phyloP scores from a whole-genome alignment of 2,888 invertebrate genomes.

The Plebejus melissa region DNA sequence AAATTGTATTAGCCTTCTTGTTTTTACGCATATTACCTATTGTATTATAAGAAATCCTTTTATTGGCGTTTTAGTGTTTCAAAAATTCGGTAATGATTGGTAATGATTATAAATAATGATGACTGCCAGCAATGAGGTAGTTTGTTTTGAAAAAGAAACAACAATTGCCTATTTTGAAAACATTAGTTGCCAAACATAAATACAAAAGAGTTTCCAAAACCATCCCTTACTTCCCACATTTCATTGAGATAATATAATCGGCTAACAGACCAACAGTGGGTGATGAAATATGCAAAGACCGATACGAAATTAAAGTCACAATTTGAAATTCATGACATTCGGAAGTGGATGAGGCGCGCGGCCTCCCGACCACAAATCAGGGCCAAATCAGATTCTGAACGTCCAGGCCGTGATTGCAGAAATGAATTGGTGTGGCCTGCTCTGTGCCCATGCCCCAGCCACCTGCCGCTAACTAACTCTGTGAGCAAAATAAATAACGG shows the following conservation, averaged over 20 bases:
- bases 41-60: no score
- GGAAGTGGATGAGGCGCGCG: slow-evolving; percentile 32
- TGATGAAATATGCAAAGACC: slow-evolving; percentile 27
- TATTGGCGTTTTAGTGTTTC: no score
- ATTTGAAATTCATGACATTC: slow-evolving; percentile 30
- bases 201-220: background rate
- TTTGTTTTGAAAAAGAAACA: no score
- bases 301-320: slow-evolving; percentile 27
- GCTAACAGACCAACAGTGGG: slow-evolving; percentile 17
- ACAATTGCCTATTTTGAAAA: no score
- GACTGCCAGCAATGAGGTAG: no score
- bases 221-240: background rate
- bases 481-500: slow-evolving; percentile 31
- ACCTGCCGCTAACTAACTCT: slow-evolving; percentile 38
- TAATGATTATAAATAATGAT: no score
- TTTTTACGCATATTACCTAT: background rate
- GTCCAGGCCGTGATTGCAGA: slow-evolving; percentile 66
- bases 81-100: no score
- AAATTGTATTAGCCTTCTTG: background rate
- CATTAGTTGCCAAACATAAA: no score
- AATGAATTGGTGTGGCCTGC: slow-evolving; percentile 43
- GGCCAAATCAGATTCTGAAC: slow-evolving; percentile 71
- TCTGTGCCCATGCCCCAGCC: slow-evolving; percentile 23
- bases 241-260: slow-evolving; percentile 1
- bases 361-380: slow-evolving; percentile 66